These are phyloP conservation scores for Pelmatolapia mariae DNA, from an alignment of 2,113 vertebrate species.

Conservation along the genomic window DNA sequence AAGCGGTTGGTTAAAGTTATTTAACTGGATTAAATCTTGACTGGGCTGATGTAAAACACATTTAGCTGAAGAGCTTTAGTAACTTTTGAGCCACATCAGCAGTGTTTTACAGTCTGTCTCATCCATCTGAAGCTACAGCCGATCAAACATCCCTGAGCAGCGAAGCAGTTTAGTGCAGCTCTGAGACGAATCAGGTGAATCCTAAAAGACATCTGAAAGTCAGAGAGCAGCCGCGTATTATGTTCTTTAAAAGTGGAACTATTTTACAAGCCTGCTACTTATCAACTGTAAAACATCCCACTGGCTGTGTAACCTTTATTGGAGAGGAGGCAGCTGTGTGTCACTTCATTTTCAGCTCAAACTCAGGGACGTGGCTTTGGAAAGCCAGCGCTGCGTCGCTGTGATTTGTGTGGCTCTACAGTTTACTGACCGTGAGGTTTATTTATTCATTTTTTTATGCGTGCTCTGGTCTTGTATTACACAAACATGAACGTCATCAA, in stretches of 20 bases:
- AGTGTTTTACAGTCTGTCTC: neutral
- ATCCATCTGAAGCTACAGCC: neutral
- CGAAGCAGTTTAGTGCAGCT: neutral
- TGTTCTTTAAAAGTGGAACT: constrained; percentile 8
- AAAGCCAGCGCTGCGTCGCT: neutral
- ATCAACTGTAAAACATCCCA: constrained; percentile 18
- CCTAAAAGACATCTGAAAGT: constrained; percentile 24
- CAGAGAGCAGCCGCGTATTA: neutral
- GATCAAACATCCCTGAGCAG: neutral
- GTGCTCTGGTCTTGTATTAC: neutral
- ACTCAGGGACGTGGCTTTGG: constrained; percentile 9
- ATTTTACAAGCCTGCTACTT: neutral
- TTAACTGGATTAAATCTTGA: neutral
- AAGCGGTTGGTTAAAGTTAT: neutral
- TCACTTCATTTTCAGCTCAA: constrained; percentile 1
- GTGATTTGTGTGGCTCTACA: constrained; percentile 16
- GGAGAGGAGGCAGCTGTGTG: neutral
- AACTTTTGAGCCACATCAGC: neutral
- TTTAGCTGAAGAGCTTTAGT: neutral
- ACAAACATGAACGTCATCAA: neutral
- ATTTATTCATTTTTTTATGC: neutral
- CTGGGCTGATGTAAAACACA: neutral
- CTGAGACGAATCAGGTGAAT: neutral
- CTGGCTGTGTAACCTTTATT: neutral
- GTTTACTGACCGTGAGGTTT: neutral